phyloP scores from a whole-genome alignment of 2,797 vertebrate species.

The Falco biarmicus region DNA sequence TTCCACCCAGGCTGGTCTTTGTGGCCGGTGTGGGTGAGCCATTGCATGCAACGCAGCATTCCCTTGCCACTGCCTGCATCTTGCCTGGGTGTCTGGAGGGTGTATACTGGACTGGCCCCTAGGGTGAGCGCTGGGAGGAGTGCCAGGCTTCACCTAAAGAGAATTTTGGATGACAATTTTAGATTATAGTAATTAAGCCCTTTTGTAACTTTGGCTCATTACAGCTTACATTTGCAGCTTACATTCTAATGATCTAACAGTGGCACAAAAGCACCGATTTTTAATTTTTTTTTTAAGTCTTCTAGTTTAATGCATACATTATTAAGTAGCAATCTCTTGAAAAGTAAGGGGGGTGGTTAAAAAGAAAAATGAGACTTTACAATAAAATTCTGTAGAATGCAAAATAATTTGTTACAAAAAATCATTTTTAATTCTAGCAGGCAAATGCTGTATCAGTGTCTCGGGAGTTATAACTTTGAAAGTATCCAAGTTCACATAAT shows the following conservation, averaged over 20 bases:
- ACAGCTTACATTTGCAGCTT: neutral
- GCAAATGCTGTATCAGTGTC: neutral
- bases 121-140: neutral
- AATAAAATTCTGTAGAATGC: neutral
- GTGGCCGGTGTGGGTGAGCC: neutral
- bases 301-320: neutral
- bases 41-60: fast-evolving
- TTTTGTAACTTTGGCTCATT: neutral
- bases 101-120: fast-evolving
- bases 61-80: neutral
- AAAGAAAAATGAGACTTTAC: neutral
- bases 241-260: neutral
- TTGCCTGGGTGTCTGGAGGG: neutral
- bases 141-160: neutral
- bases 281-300: neutral
- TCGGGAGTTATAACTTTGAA: neutral
- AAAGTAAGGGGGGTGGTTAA: neutral
- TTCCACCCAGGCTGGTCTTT: neutral
- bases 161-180: neutral
- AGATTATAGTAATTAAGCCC: neutral
- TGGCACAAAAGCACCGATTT: neutral
- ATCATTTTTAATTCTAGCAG: neutral
- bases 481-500: neutral
- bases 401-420: neutral
- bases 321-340: neutral